A percentile compares a stretch with the other conserved stretches of the same genome.
Conservation (phyloP, 1,140 invertebrate species). For the Piezodorus guildinii region DNA sequence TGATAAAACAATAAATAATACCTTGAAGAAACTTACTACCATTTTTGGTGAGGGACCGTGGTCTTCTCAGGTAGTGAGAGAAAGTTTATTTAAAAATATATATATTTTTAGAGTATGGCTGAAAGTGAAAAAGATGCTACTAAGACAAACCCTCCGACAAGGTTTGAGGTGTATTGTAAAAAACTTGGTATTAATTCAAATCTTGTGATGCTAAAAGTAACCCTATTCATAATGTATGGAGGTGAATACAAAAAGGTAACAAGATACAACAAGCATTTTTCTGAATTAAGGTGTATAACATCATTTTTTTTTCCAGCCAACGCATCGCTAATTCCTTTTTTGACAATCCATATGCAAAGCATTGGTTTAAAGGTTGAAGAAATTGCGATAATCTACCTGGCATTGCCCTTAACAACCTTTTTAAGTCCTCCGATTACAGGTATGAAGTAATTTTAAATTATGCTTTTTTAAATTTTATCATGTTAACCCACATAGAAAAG, state of each 20-base stretch:
- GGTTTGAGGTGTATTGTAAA: slow-evolving; percentile 29
- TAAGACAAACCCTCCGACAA: slow-evolving; percentile 13
- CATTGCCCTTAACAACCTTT: slow-evolving; percentile 68
- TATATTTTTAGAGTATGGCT: neutral
- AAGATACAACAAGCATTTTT: slow-evolving; percentile 6
- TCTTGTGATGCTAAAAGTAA: slow-evolving; percentile 63
- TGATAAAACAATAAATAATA: slow-evolving; percentile 23
- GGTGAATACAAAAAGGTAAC: slow-evolving; percentile 37
- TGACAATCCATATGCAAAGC: slow-evolving; percentile 78
- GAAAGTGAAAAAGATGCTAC: slow-evolving; percentile 8
- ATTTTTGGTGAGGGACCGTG: neutral
- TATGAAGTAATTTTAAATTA: slow-evolving; percentile 35
- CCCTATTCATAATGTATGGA: slow-evolving; percentile 68
- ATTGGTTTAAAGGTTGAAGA: slow-evolving; percentile 71
- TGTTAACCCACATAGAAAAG: no score
- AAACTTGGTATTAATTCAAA: slow-evolving; percentile 50
- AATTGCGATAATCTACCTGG: slow-evolving; percentile 70
- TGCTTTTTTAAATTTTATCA: no score
- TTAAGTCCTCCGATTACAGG: slow-evolving; percentile 65
- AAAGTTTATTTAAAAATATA: neutral
- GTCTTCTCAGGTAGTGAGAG: neutral
- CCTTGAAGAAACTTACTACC: no score
- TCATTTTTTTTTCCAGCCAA: slow-evolving; percentile 45
- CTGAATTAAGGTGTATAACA: neutral
- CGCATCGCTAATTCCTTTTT: slow-evolving; percentile 64